Conservation (phyloP, 2,113 vertebrate genomes). For the Cacatua alba region DNA sequence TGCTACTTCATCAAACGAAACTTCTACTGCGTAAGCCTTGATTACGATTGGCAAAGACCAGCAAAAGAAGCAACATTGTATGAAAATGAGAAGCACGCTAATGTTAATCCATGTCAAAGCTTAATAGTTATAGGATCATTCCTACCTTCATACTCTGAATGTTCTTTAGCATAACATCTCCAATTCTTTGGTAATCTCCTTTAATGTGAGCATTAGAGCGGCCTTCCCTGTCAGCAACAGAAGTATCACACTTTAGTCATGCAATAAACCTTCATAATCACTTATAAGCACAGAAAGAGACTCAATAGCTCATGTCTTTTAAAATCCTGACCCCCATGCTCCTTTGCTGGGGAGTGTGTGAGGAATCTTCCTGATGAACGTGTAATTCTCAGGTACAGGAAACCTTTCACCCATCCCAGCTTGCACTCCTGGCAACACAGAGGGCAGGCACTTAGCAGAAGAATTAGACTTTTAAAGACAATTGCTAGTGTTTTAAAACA, state of each 20-base stretch:
- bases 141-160: conserved; percentile 91
- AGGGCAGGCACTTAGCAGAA: neutral
- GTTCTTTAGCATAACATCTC: conserved; percentile 94
- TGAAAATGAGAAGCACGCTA: neutral
- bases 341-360: accelerated
- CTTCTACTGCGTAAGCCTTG: neutral
- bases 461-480: neutral
- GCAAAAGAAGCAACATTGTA: neutral
- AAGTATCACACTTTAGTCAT: conserved; percentile 41
- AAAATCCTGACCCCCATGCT: neutral
- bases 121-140: neutral
- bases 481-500: neutral
- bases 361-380: neutral
- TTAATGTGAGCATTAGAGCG: conserved; percentile 93
- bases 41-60: neutral
- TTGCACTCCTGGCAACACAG: neutral
- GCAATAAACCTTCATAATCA: neutral
- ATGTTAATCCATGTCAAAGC: neutral
- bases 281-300: neutral
- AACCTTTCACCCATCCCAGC: neutral
- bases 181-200: conserved; percentile 94
- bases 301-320: neutral
- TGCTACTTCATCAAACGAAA: neutral
- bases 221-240: conserved; percentile 86
- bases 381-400: neutral